These are phyloP conservation scores for Microchirus variegatus DNA, from an alignment of 2,797 vertebrate species.

Conservation along the genomic window DNA sequence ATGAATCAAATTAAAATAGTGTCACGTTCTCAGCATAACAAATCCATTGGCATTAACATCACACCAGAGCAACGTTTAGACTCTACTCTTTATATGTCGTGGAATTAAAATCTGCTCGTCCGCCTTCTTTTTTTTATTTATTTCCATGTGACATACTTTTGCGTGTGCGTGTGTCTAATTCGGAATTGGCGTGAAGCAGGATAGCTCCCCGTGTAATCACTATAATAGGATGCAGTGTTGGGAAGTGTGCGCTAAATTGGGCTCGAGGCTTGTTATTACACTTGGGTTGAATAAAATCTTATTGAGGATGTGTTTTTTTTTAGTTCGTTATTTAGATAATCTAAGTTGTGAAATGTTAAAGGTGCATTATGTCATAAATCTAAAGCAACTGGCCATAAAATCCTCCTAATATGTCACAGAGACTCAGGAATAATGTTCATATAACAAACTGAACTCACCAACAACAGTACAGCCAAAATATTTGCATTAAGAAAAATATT, in stretches of 20 bases:
- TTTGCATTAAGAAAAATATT: too few relatives aligned
- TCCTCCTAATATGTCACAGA: too few relatives aligned
- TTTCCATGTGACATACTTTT: conserved; percentile 53
- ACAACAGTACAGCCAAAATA: too few relatives aligned
- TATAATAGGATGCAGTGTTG: conserved; percentile 54
- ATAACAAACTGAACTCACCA: too few relatives aligned
- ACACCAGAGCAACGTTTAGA: conserved; percentile 50
- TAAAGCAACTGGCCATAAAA: too few relatives aligned
- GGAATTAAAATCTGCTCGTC: conserved; percentile 47
- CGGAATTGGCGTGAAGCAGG: conserved; percentile 51
- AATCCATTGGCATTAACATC: conserved; percentile 54
- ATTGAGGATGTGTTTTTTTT: conserved; percentile 16
- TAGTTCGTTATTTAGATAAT: conserved; percentile 8
- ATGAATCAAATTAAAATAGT: conserved; percentile 16
- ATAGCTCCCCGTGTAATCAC: conserved; percentile 56
- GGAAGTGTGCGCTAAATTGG: conserved; percentile 50
- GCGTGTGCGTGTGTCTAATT: conserved; percentile 45
- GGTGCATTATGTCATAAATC: too few relatives aligned
- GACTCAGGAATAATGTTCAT: too few relatives aligned
- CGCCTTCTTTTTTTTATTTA: conserved; percentile 18
- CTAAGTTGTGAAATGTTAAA: conserved; percentile 43
- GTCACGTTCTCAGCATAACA: conserved; percentile 53
- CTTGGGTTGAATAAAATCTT: conserved; percentile 14
- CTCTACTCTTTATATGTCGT: conserved; percentile 48
- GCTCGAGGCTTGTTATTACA: conserved; percentile 43